Base-by-base conservation (phyloP, 92 coral and sea anemone genomes). In the Blastomussa wellsi region DNA sequence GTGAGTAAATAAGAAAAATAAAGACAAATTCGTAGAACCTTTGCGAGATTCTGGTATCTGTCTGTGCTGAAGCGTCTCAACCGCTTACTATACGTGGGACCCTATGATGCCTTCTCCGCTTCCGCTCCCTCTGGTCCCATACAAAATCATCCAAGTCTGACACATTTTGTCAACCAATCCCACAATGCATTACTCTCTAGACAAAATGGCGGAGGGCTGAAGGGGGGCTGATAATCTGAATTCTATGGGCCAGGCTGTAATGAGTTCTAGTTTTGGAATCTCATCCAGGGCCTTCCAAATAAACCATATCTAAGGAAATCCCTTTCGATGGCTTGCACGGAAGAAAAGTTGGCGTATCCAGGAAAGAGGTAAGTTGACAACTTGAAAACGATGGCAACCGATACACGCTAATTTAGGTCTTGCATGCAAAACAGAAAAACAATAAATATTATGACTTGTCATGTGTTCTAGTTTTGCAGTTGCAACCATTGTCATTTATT, bases 191-290 rank as follows among this genome's bases (percentile, higher is more conserved):
- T 53, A 76, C 79, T 84, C 80, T 42, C 17, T 37, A 48, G 55
- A 76, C 91, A 91, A 88, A 78, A 91, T 91, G 94, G 94, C 94
- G 94, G 91, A 76, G 33, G 42, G 74, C 35, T n/a, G n/a, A n/a
- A n/a, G n/a, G n/a, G n/a, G n/a, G n/a, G n/a, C n/a, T n/a, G n/a
- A n/a, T n/a, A n/a, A 37, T 39, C 31, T 7, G 33, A 10, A 39
- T 60, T 57, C 44, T 59, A 57, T 60, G 35, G 38, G 0, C 75
- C 76, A 29, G 13, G 55, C 72, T 31, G 51, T 0, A 1, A 39
- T 74, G 79, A 67, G 62, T 57, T 70, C 41, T 41, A 42, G 31
- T 29, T 72, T 47, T 1, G 71, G 24, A 52, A 47, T 75, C 16
- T 57, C 49, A 13, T 47, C 36, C 19, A 51, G 41, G 36, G 7